Evolutionary conservation across 2,888 invertebrate genomes (phyloP).

Genomic region (Heliconius ismenius): DNA sequence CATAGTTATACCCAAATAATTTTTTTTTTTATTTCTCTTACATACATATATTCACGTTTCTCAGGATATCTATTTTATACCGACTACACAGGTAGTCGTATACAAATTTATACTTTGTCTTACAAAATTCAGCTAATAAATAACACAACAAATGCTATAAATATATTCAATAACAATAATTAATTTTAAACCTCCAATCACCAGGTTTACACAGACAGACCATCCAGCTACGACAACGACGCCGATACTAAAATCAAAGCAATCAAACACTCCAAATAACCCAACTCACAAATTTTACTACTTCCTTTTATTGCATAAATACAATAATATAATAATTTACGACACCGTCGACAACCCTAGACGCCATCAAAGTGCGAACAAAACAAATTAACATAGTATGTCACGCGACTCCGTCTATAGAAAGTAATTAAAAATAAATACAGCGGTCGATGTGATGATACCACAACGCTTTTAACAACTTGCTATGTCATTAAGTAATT

Average conservation of each 20-base stretch:
- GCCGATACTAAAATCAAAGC: not conserved
- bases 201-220: not conserved
- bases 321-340: conserved; percentile 15
- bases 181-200: too few species aligned
- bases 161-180: too few species aligned
- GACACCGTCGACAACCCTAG: conserved; percentile 47
- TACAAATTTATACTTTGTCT: not conserved
- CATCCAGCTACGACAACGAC: not conserved
- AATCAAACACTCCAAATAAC: conserved; percentile 8
- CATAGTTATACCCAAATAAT: too few species aligned
- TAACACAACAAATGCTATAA: too few species aligned
- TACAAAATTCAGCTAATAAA: not conserved
- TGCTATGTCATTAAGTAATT: conserved; percentile 38
- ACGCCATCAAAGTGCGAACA: conserved; percentile 49
- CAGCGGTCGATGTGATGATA: conserved; percentile 37
- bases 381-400: conserved; percentile 52
- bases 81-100: too few species aligned
- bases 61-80: too few species aligned
- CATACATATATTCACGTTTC: too few species aligned
- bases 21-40: too few species aligned
- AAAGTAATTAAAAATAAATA: conserved; percentile 57
- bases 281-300: not conserved
- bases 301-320: conserved; percentile 8
- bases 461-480: conserved; percentile 36
- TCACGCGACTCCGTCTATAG: conserved; percentile 55